These are phyloP conservation scores for Drosophila trichaetosa DNA, from an alignment of 2,888 invertebrate genomes.

Conservation along the genomic window DNA sequence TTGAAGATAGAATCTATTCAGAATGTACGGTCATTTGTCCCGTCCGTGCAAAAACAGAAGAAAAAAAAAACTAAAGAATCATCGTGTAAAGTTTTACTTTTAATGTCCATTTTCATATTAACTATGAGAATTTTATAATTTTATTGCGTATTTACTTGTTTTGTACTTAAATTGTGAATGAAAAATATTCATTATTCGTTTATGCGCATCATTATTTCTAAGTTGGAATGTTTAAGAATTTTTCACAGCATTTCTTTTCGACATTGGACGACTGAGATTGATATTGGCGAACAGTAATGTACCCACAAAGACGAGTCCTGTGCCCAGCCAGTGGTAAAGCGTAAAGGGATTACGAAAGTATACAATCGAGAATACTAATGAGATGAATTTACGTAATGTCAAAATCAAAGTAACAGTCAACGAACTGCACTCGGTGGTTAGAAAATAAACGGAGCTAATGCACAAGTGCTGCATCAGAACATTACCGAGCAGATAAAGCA, in stretches of 20 bases:
- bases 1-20: conserved; percentile 12
- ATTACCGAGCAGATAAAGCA: conserved; percentile 89
- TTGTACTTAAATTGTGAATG: conserved; percentile 73
- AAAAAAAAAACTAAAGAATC: conserved; percentile 2
- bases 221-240: conserved; percentile 43
- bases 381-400: conserved; percentile 97
- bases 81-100: conserved; percentile 36
- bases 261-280: conserved; percentile 84
- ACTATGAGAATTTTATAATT: conserved; percentile 57
- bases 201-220: conserved; percentile 7
- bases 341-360: conserved; percentile 97
- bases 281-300: conserved; percentile 95
- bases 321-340: conserved; percentile 94
- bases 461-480: conserved; percentile 95
- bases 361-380: conserved; percentile 95
- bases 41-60: neutral
- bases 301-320: conserved; percentile 94
- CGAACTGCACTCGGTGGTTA: conserved; percentile 96
- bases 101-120: conserved; percentile 34
- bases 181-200: conserved; percentile 55
- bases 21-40: neutral
- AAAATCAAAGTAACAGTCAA: conserved; percentile 97
- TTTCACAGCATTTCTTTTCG: conserved; percentile 36
- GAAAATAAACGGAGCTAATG: conserved; percentile 95
- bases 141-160: conserved; percentile 59